Conservation (phyloP, 2,888 invertebrate species). For the Lochmaea capreae region DNA sequence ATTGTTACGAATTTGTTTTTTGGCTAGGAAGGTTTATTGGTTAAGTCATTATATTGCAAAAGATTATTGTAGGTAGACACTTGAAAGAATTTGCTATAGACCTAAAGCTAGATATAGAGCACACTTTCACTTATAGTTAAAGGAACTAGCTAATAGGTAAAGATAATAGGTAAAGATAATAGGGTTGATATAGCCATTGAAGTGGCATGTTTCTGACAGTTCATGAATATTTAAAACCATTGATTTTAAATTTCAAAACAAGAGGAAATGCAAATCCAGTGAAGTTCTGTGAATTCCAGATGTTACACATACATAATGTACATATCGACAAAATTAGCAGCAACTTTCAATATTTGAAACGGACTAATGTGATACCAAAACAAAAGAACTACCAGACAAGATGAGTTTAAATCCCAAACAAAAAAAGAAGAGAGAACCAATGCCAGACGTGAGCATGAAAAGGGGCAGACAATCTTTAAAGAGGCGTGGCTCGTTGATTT, state of each 20-base stretch:
- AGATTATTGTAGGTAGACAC: no score
- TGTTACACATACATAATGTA: constrained; percentile 13
- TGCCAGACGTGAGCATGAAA: constrained; percentile 65
- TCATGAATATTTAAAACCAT: constrained; percentile 34
- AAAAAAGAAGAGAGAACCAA: constrained; percentile 64
- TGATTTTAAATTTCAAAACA: constrained; percentile 25
- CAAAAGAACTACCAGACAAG: constrained; percentile 61
- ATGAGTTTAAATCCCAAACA: constrained; percentile 60
- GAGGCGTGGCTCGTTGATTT: constrained; percentile 66
- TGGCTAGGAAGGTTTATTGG: no score
- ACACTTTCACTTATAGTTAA: no score
- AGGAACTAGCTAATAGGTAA: no score
- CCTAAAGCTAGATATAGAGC: no score
- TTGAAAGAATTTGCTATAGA: no score
- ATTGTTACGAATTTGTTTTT: no score
- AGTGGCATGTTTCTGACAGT: neutral
- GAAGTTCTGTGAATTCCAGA: constrained; percentile 29
- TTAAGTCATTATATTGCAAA: no score
- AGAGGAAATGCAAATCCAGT: constrained; percentile 6
- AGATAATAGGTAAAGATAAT: no score
- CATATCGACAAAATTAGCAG: constrained; percentile 49
- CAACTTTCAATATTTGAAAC: constrained; percentile 56
- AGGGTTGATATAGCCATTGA: no score
- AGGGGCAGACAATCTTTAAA: constrained; percentile 67
- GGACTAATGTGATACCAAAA: constrained; percentile 54